phyloP scores from a whole-genome alignment of 2,113 vertebrate genomes.

The Megaleporinus macrocephalus region DNA sequence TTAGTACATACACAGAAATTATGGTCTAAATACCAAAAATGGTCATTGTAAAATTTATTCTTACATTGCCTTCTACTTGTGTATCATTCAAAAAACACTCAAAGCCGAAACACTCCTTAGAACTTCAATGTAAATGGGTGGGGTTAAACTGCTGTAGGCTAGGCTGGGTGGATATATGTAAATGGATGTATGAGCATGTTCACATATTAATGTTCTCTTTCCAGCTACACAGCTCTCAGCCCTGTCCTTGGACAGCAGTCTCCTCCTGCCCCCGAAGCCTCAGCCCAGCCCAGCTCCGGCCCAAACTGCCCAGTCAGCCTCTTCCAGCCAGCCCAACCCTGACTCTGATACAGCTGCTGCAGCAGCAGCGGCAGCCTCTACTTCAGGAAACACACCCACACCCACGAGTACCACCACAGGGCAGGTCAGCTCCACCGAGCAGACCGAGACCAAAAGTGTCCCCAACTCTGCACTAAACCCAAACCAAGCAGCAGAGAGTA shows the following conservation, averaged over 20 bases:
- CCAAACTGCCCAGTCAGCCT: slow-evolving; percentile 69
- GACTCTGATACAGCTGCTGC: slow-evolving; percentile 72
- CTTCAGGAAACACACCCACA: slow-evolving; percentile 71
- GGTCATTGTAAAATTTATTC: too few species aligned
- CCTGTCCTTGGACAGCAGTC: slow-evolving; percentile 89
- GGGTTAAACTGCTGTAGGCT: too few species aligned
- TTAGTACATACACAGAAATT: too few species aligned
- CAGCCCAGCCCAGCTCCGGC: slow-evolving; percentile 70
- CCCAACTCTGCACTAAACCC: slow-evolving; percentile 74
- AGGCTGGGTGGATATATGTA: too few species aligned
- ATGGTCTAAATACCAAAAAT: too few species aligned
- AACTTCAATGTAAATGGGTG: too few species aligned
- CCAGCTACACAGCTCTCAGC: slow-evolving; percentile 91
- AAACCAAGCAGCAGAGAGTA: slow-evolving; percentile 66
- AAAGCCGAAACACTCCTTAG: too few species aligned
- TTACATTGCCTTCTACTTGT: too few species aligned
- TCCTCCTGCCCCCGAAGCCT: slow-evolving; percentile 87
- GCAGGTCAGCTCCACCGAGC: slow-evolving; percentile 71
- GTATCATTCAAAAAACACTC: too few species aligned
- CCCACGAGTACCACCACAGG: slow-evolving; percentile 63
- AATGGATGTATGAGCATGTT: too few species aligned
- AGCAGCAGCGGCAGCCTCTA: slow-evolving; percentile 66
- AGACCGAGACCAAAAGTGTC: slow-evolving; percentile 80
- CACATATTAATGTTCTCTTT: neutral
- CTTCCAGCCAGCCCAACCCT: slow-evolving; percentile 67